Percentiles rank a stretch among this genome's conserved stretches.
Conservation (phyloP, 2,113 vertebrate species). For the Mustelus asterias region DNA sequence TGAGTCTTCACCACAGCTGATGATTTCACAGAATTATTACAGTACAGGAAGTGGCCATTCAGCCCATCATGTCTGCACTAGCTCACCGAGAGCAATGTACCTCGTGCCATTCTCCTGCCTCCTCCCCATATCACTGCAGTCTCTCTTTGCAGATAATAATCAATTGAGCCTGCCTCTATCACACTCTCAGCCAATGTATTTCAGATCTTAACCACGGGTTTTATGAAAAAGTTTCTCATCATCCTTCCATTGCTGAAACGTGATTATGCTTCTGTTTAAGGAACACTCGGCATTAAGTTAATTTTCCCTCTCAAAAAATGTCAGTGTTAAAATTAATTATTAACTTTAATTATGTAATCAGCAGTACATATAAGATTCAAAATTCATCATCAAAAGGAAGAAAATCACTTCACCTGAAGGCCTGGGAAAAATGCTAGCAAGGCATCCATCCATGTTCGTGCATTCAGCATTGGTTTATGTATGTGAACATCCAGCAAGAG, state of each 20-base stretch:
- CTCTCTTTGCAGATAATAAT: too few relatives aligned
- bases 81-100: too few relatives aligned
- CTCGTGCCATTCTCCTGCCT: too few relatives aligned
- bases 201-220: too few relatives aligned
- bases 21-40: neutral
- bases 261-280: neutral
- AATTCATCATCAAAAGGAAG: neutral
- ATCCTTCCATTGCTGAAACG: neutral
- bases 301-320: neutral
- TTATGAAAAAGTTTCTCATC: too few relatives aligned
- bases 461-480: slow-evolving; percentile 94
- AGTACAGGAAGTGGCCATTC: too few relatives aligned
- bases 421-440: slow-evolving; percentile 95
- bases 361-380: neutral
- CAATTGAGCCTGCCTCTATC: too few relatives aligned
- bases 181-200: too few relatives aligned
- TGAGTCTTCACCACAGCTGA: neutral
- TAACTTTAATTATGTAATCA: neutral
- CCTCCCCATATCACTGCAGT: too few relatives aligned
- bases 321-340: neutral
- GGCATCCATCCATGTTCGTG: slow-evolving; percentile 97
- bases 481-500: slow-evolving; percentile 94
- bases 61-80: too few relatives aligned
- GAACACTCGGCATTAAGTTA: neutral
- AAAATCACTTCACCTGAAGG: slow-evolving; percentile 69